phyloP scores from a whole-genome alignment of 2,113 vertebrate species.

The Pituophis catenifer region DNA sequence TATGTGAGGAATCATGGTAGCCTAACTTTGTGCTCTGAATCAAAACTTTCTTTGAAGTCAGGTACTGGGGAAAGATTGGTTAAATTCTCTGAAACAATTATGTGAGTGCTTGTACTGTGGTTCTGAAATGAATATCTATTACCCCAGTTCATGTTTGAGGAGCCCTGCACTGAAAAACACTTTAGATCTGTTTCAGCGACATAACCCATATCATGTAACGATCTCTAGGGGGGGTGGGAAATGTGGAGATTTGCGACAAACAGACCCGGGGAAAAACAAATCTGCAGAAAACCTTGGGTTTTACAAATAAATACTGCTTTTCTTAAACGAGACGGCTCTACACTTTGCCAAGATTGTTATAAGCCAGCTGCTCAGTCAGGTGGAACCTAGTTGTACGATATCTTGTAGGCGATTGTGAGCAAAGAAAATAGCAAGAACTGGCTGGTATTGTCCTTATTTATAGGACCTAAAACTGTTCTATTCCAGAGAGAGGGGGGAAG shows the following conservation, averaged over 20 bases:
- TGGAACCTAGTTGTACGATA: conserved; percentile 3
- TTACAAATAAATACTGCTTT: conserved; percentile 19
- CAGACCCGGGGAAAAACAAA: conserved; percentile 41
- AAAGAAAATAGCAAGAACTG: not conserved
- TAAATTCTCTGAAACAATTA: conserved; percentile 5
- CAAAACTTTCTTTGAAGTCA: not conserved
- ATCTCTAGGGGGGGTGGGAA: not conserved
- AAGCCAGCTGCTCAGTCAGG: conserved; percentile 38
- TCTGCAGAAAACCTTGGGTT: conserved; percentile 48
- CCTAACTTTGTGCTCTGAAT: not conserved
- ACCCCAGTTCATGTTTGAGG: conserved; percentile 15
- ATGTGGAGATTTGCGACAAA: conserved; percentile 17
- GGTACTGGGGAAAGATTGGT: not conserved
- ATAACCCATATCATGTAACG: not conserved
- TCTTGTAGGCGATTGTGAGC: not conserved
- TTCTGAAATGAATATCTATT: conserved; percentile 26
- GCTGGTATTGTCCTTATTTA: not conserved
- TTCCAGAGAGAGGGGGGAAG: no score
- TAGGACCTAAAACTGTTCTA: not conserved
- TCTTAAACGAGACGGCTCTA: conserved; percentile 6
- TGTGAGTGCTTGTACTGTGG: not conserved
- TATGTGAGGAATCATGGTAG: not conserved
- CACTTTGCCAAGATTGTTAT: conserved; percentile 48
- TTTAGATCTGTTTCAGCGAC: conserved; percentile 29
- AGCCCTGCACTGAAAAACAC: not conserved